Evolutionary conservation across 2,797 vertebrate genomes (phyloP).

Genomic region (Mycteria americana): DNA sequence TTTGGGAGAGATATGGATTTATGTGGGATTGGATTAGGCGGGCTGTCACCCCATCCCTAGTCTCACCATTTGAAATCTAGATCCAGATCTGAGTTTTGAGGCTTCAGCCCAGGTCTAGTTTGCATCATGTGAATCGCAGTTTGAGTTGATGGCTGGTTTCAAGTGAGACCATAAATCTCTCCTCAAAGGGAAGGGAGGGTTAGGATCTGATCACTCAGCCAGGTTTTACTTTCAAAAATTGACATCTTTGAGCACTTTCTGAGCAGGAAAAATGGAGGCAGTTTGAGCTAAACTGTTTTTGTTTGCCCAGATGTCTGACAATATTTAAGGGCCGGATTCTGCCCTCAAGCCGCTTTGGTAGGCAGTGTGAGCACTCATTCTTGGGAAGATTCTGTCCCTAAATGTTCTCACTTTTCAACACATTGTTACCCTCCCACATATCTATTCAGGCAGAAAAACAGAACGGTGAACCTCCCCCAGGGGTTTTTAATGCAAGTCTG

Average conservation of each 20-base stretch:
- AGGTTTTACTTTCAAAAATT: slow-evolving; percentile 26
- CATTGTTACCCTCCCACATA: slow-evolving; percentile 56
- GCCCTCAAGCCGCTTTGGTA: slow-evolving; percentile 18
- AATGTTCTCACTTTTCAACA: slow-evolving; percentile 62
- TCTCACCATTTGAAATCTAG: background rate
- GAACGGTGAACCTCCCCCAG: slow-evolving; percentile 37
- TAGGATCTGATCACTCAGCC: background rate
- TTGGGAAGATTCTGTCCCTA: slow-evolving; percentile 52
- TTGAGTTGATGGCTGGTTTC: slow-evolving; percentile 1
- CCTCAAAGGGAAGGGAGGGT: background rate
- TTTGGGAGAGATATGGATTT: background rate
- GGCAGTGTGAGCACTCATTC: background rate
- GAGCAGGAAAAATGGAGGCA: slow-evolving; percentile 7
- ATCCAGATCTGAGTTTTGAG: slow-evolving; percentile 19
- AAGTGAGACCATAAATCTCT: background rate
- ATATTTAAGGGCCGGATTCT: slow-evolving; percentile 36
- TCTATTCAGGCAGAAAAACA: slow-evolving; percentile 47
- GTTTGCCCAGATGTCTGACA: slow-evolving; percentile 45
- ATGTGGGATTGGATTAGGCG: background rate
- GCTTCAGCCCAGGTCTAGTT: background rate
- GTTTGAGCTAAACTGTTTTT: slow-evolving; percentile 9
- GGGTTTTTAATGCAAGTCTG: slow-evolving; percentile 46
- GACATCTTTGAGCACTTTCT: background rate
- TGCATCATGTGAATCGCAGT: background rate
- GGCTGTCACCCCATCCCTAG: background rate